phyloP scores from a whole-genome alignment of 1,140 invertebrate genomes.

The Brachionus rubens region DNA sequence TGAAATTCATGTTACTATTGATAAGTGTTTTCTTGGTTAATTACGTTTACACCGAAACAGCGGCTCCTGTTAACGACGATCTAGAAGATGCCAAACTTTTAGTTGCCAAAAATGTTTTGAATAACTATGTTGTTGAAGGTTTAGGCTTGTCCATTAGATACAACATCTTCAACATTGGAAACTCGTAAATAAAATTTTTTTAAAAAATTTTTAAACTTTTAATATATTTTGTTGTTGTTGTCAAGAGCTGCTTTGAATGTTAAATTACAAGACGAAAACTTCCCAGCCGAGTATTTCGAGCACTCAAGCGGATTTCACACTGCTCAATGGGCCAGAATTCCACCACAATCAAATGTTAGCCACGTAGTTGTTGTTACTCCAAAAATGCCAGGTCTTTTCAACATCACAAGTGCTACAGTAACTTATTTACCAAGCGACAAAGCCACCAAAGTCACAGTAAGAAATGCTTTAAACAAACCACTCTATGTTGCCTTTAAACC shows the following conservation, averaged over 20 bases:
- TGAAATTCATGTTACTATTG: constrained; percentile 4
- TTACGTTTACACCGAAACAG: not conserved
- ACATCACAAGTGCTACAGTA: constrained; percentile 90
- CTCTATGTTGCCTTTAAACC: too few relatives aligned
- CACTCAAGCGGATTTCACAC: constrained; percentile 78
- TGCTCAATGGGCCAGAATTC: constrained; percentile 79
- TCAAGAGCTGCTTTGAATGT: constrained; percentile 79
- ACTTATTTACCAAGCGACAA: constrained; percentile 75
- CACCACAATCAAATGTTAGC: constrained; percentile 82
- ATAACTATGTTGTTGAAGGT: constrained; percentile 95
- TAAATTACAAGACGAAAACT: constrained; percentile 79
- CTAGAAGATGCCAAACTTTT: constrained; percentile 60
- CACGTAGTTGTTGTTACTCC: constrained; percentile 88
- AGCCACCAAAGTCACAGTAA: constrained; percentile 53
- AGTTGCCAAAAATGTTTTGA: constrained; percentile 70
- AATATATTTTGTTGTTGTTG: constrained; percentile 48
- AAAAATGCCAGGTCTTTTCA: constrained; percentile 85
- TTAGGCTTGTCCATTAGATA: constrained; percentile 91
- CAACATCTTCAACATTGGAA: constrained; percentile 65
- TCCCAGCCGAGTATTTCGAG: constrained; percentile 81
- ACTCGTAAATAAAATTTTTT: constrained; percentile 55
- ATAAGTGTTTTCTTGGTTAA: constrained; percentile 1
- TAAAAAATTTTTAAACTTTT: constrained; percentile 31
- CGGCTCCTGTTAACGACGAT: constrained; percentile 49
- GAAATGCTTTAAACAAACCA: not conserved